phyloP scores from a whole-genome alignment of 2,113 vertebrate genomes.

The Pterocles gutturalis region DNA sequence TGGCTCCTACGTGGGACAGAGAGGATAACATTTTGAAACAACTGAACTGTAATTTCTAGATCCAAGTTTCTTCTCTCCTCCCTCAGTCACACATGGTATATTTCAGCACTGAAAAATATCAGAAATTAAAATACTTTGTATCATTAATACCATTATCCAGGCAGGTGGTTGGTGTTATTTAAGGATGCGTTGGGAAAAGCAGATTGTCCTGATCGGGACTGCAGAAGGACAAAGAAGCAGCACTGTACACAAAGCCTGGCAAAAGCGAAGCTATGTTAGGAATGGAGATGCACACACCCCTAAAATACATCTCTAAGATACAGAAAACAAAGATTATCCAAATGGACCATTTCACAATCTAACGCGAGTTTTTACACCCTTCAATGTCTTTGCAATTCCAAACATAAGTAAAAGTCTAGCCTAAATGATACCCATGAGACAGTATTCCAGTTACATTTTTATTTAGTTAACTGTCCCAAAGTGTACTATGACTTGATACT shows the following conservation, averaged over 20 bases:
- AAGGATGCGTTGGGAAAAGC: not conserved
- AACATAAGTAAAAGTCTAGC: not conserved
- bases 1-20: not conserved
- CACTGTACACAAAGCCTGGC: fast-evolving
- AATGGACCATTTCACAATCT: not conserved
- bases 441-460: not conserved
- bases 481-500: not conserved
- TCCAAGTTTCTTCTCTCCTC: not conserved
- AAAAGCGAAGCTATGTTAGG: not conserved
- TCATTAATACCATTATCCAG: not conserved
- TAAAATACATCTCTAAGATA: not conserved
- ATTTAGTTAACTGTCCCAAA: not conserved
- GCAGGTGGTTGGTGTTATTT: not conserved
- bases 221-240: not conserved
- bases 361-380: not conserved
- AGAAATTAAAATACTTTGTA: not conserved
- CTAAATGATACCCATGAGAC: not conserved
- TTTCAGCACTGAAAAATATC: not conserved
- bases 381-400: not conserved
- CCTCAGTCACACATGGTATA: not conserved
- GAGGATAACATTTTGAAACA: not conserved
- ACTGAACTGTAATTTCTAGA: not conserved
- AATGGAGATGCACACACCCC: not conserved
- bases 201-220: not conserved
- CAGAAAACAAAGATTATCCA: not conserved